phyloP scores from a whole-genome alignment of 2,888 invertebrate genomes.

The Chymomyza amoena region DNA sequence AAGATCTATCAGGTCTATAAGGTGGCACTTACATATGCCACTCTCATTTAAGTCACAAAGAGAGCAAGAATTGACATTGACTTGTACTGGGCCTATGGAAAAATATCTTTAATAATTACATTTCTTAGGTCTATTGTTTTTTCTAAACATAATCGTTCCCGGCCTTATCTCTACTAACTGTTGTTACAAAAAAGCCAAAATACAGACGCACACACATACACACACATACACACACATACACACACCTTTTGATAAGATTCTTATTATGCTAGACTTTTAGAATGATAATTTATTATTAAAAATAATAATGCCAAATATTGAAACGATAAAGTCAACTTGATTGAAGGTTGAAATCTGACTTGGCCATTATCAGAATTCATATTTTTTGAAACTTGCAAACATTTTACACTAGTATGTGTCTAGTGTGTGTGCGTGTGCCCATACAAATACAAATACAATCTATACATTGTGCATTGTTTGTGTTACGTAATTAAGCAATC shows the following conservation, averaged over 20 bases:
- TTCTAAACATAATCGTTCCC: slow-evolving; percentile 55
- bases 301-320: slow-evolving; percentile 45
- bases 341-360: not conserved
- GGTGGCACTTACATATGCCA: too few relatives aligned
- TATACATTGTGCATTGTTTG: not conserved
- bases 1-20: too few relatives aligned
- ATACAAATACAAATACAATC: not conserved
- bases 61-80: too few relatives aligned
- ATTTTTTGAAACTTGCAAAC: not conserved
- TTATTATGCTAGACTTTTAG: slow-evolving; percentile 48
- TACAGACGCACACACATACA: not conserved
- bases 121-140: too few relatives aligned
- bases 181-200: slow-evolving; percentile 42
- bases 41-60: too few relatives aligned
- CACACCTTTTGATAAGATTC: slow-evolving; percentile 50
- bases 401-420: not conserved
- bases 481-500: not conserved
- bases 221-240: not conserved
- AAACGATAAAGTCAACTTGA: slow-evolving; percentile 8
- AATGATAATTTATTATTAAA: slow-evolving; percentile 62
- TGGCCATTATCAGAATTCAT: not conserved
- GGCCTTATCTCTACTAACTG: slow-evolving; percentile 48
- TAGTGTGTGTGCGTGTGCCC: too few relatives aligned
- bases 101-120: too few relatives aligned
- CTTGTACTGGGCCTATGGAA: too few relatives aligned